These are phyloP conservation scores for Macroramphosus scolopax DNA, from an alignment of 2,797 vertebrate species.

Conservation along the genomic window DNA sequence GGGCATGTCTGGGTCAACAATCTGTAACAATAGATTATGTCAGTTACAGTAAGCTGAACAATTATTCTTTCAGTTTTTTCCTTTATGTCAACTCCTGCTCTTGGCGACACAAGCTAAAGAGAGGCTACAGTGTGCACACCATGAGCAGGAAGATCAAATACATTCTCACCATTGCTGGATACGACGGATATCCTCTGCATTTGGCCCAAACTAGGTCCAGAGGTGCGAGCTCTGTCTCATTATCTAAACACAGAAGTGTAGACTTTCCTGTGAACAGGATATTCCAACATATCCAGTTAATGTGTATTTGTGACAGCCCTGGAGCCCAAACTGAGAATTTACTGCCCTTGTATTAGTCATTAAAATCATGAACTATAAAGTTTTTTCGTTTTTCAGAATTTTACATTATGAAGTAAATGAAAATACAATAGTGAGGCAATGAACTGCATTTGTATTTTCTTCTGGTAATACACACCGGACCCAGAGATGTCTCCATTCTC, in stretches of 20 bases:
- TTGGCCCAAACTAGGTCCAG: slow-evolving; percentile 98
- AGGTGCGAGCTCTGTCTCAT: slow-evolving; percentile 85
- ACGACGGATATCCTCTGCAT: slow-evolving; percentile 97
- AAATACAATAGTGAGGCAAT: slow-evolving; percentile 15
- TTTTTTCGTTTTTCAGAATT: slow-evolving; percentile 2
- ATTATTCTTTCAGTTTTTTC: too few relatives aligned
- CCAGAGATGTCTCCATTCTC: slow-evolving; percentile 83
- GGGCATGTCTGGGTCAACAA: slow-evolving; percentile 96
- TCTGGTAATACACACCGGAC: slow-evolving; percentile 66
- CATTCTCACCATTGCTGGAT: slow-evolving; percentile 92
- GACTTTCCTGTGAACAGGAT: slow-evolving; percentile 81
- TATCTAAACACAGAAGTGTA: slow-evolving; percentile 86
- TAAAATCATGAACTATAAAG: neutral
- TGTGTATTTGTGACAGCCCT: slow-evolving; percentile 15
- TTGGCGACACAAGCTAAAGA: neutral
- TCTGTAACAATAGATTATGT: slow-evolving; percentile 72
- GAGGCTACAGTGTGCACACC: neutral
- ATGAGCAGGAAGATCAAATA: slow-evolving; percentile 7
- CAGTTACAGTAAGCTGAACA: slow-evolving; percentile 9
- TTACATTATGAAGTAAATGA: neutral
- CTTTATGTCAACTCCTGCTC: slow-evolving; percentile 5
- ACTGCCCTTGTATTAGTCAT: slow-evolving; percentile 1
- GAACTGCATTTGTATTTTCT: slow-evolving; percentile 10
- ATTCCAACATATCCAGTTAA: slow-evolving; percentile 36
- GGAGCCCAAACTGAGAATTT: slow-evolving; percentile 17